Conservation (phyloP, 2,797 vertebrate species). For the Perodicticus potto region DNA sequence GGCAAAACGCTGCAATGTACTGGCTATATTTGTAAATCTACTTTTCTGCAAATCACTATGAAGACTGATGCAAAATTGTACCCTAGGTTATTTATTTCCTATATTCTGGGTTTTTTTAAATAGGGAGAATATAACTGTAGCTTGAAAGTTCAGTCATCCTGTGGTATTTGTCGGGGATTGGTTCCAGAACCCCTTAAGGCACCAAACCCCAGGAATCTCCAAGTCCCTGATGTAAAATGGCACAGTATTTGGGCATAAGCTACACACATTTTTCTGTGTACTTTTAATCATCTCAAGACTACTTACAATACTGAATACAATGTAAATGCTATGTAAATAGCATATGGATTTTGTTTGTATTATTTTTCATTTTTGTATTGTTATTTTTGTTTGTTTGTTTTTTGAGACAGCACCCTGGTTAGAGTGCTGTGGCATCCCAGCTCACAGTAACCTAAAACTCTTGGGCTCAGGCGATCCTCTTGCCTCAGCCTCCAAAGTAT, state of each 20-base stretch:
- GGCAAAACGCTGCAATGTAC: not conserved
- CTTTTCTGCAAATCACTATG: constrained; percentile 11
- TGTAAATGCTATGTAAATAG: not conserved
- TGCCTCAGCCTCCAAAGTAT: too few species aligned
- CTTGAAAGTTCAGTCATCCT: not conserved
- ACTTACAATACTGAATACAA: not conserved
- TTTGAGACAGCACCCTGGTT: too few species aligned
- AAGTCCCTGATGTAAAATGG: not conserved
- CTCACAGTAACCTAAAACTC: too few species aligned
- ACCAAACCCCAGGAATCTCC: not conserved
- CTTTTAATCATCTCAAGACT: not conserved
- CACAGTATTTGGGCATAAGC: not conserved
- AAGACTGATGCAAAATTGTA: not conserved
- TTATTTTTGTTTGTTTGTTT: not conserved
- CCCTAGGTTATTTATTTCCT: not conserved
- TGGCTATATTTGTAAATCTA: not conserved
- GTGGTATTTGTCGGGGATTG: not conserved
- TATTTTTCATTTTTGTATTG: not conserved
- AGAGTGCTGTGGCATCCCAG: too few species aligned
- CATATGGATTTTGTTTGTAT: not conserved
- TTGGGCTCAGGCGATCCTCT: too few species aligned
- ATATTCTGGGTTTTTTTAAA: constrained; percentile 35
- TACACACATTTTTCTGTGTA: not conserved
- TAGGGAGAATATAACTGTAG: not conserved
- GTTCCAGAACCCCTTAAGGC: not conserved